Evolutionary conservation across 2,888 invertebrate species (phyloP).

Genomic region (Gryllus longicercus): DNA sequence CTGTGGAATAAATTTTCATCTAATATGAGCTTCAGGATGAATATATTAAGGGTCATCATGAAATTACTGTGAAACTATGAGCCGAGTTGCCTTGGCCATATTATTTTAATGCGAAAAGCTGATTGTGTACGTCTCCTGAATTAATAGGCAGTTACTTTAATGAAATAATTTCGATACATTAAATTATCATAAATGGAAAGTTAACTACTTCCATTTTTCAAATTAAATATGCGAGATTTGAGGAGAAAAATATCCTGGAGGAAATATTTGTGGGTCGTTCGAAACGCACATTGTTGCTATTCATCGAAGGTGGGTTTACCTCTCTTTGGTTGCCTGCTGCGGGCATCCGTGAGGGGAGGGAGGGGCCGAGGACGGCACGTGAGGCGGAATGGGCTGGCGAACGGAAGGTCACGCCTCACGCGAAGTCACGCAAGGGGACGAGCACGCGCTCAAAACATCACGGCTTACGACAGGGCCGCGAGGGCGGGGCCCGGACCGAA

Average conservation of each 20-base stretch:
- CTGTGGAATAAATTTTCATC: background rate
- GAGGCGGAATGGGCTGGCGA: no score
- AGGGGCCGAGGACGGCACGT: no score
- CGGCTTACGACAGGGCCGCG: no score
- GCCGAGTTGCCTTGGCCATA: background rate
- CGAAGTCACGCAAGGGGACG: no score
- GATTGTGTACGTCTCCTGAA: background rate
- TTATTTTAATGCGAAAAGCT: background rate
- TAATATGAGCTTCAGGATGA: background rate
- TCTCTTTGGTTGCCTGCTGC: no score
- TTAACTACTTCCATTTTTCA: background rate
- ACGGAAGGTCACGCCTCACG: no score
- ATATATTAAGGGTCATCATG: background rate
- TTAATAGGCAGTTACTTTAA: conserved; percentile 5
- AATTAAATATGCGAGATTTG: background rate
- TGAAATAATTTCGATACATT: background rate
- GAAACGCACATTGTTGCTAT: background rate
- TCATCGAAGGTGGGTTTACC: no score
- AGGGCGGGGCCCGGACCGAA: no score
- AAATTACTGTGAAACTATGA: background rate
- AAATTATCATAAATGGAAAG: background rate
- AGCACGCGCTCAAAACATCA: no score
- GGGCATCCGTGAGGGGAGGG: no score
- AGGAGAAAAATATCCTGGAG: background rate
- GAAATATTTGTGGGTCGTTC: background rate